Conservation (phyloP, 1,140 invertebrate species). For the Halyomorpha halys region DNA sequence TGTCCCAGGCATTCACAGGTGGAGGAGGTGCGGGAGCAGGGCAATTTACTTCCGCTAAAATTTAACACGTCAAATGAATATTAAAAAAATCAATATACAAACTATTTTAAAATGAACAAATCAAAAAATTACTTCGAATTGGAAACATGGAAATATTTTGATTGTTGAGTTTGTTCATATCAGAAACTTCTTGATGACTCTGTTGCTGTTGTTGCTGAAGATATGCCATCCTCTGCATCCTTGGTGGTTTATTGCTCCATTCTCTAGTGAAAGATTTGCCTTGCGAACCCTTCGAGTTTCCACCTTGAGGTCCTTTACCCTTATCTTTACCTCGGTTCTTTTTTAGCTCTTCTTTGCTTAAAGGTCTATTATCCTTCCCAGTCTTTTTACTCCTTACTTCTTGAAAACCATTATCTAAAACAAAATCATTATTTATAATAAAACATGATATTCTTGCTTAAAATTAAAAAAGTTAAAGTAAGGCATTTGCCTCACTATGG, state of each 20-base stretch:
- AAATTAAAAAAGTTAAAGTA: too few species aligned
- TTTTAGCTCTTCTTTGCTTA: slow-evolving; percentile 31
- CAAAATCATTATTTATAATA: slow-evolving; percentile 15
- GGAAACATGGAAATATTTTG: slow-evolving; percentile 34
- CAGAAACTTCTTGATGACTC: slow-evolving; percentile 37
- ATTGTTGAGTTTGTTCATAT: slow-evolving; percentile 39
- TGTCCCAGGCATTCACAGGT: slow-evolving; percentile 73
- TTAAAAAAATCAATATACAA: slow-evolving; percentile 13
- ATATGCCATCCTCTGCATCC: slow-evolving; percentile 21
- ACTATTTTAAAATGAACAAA: neutral
- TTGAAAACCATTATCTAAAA: slow-evolving; percentile 59
- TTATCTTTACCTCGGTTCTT: neutral
- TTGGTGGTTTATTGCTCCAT: slow-evolving; percentile 33
- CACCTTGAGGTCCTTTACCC: slow-evolving; percentile 8
- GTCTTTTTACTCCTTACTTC: slow-evolving; percentile 76
- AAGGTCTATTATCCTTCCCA: slow-evolving; percentile 43
- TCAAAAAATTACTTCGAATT: neutral
- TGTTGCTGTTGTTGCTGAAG: slow-evolving; percentile 34
- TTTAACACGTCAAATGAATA: neutral
- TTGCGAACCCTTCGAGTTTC: slow-evolving; percentile 23
- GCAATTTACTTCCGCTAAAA: slow-evolving; percentile 37
- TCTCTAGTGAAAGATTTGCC: slow-evolving; percentile 41
- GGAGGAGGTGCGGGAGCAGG: slow-evolving; percentile 49
- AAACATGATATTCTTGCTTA: too few species aligned
- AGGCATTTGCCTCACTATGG: too few species aligned